Conservation (phyloP, 1,140 invertebrate species). For the Planococcus citri region DNA sequence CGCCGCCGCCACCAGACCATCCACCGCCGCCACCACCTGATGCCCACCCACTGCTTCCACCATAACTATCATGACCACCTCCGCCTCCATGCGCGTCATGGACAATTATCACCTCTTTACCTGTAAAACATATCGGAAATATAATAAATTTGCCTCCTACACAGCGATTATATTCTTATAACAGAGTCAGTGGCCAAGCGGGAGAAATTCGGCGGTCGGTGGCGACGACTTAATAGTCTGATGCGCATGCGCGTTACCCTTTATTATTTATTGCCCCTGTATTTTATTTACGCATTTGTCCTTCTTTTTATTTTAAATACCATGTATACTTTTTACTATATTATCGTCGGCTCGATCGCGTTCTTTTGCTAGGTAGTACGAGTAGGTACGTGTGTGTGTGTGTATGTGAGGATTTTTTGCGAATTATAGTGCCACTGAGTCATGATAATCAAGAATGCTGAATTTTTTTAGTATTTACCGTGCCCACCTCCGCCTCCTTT, state of each 20-base stretch:
- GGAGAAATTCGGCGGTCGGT: background rate
- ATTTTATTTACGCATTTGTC: too few relatives aligned
- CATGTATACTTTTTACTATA: too few relatives aligned
- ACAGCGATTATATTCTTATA: background rate
- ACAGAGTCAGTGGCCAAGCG: background rate
- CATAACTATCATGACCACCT: constrained; percentile 23
- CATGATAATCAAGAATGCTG: background rate
- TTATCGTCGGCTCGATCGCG: too few relatives aligned
- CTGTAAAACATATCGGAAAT: background rate
- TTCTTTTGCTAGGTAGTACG: too few relatives aligned
- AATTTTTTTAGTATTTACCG: constrained; percentile 17
- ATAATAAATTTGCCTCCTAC: background rate
- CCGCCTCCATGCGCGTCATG: constrained; percentile 25
- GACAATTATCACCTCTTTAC: constrained; percentile 27
- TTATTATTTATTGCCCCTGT: background rate
- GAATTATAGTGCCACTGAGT: background rate
- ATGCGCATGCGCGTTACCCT: too few relatives aligned
- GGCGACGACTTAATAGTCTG: background rate
- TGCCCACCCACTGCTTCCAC: constrained; percentile 24
- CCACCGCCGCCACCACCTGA: constrained; percentile 26
- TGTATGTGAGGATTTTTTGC: background rate
- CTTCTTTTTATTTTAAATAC: too few relatives aligned
- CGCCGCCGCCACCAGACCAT: constrained; percentile 25
- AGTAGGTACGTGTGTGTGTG: too few relatives aligned
- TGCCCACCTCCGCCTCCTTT: constrained; percentile 23